Base-by-base conservation (phyloP, 2,113 vertebrate species). In the Sylvilagus bachmani region DNA sequence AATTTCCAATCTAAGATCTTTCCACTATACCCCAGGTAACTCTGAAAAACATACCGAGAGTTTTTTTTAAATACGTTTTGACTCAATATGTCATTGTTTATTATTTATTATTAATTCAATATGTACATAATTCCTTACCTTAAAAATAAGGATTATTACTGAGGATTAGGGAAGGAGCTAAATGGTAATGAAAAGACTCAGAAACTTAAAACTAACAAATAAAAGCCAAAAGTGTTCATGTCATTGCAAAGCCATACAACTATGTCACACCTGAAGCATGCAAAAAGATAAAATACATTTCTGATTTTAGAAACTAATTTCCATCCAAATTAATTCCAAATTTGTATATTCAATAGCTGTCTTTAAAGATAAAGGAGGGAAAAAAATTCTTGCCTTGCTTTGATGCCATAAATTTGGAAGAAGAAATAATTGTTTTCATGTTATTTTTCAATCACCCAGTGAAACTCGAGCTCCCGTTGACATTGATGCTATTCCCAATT, bases 381-480 rank as follows among this genome's bases (percentile, higher is more conserved):
- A 5, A 0, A 19, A 73, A 77, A 78, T 21, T 25, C 53, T 78
- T 91, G 33, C 21, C 70, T 95, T 86, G 78, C 83, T 79, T 78
- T 74, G 13, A n/a, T 86, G 49, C 16, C 74, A 64, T 90, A 91
- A 31, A 86, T 83, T 96, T 78, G 19, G 19, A 84, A 13, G 24
- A 83, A 88, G 38, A 96, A 89, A 90, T 29, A 17, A 86, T 96
- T 88, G 14, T 79, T 85, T 21, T 44, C 75, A 62, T 75, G 75
- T 86, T 78, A 81, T 95, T 96, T 91, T 94, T 95, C 17, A 90
- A 49, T 97, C 82, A 89, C n/a, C 33, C 62, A 92, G 70, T 16
- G 38, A 96, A 96, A 96, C 86, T 77, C 49, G 83, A 95, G 51
- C 83, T 97, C 81, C 64, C 12, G 93, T 90, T 96, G 88, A 94